Percentiles rank a stretch among this genome's conserved stretches.
Conservation (phyloP, 2,888 invertebrate genomes). For the Malthinus flaveolus region DNA sequence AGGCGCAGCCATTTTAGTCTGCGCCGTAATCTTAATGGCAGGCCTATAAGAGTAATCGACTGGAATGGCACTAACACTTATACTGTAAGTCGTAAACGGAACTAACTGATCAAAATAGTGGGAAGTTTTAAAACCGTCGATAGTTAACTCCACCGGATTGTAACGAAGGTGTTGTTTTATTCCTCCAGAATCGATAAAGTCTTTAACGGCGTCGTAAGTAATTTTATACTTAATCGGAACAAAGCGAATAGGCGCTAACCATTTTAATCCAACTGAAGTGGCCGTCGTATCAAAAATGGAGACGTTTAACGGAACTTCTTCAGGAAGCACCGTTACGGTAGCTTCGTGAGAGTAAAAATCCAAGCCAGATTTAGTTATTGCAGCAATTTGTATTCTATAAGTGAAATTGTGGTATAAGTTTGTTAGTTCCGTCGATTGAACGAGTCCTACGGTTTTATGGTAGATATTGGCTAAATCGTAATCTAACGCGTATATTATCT, state of each 20-base stretch:
- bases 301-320: conserved; percentile 87
- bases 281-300: conserved; percentile 89
- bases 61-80: conserved; percentile 89
- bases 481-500: conserved; percentile 89
- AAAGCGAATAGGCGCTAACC: conserved; percentile 86
- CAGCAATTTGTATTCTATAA: conserved; percentile 89
- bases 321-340: conserved; percentile 86
- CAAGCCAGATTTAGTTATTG: conserved; percentile 76
- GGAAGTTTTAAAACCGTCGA: conserved; percentile 72
- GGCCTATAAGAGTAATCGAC: conserved; percentile 80
- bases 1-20: conserved; percentile 94
- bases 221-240: conserved; percentile 89
- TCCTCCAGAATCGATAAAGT: conserved; percentile 91
- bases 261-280: conserved; percentile 88
- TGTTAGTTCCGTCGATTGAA: conserved; percentile 85
- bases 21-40: conserved; percentile 89
- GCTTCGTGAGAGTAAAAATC: conserved; percentile 83
- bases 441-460: conserved; percentile 80
- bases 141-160: conserved; percentile 69
- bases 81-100: conserved; percentile 92
- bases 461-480: conserved; percentile 87
- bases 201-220: conserved; percentile 89
- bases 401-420: conserved; percentile 88
- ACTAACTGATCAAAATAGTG: conserved; percentile 85
- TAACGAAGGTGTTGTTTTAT: conserved; percentile 86